Evolutionary conservation across 2,113 vertebrate genomes (phyloP).

Genomic region (Strix aluco): DNA sequence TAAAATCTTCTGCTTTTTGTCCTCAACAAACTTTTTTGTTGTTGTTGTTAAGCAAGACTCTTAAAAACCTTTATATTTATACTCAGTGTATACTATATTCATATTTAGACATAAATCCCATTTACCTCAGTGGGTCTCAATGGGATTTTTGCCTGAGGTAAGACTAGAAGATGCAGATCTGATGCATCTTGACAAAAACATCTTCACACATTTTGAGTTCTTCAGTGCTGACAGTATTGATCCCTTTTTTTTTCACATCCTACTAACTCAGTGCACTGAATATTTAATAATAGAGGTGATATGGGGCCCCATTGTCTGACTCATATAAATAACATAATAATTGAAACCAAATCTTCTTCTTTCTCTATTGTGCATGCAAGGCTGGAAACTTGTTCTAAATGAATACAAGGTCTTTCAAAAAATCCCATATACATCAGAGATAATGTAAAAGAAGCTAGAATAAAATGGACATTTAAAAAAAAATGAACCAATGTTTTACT

Average conservation of each 20-base stretch:
- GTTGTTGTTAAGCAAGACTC: neutral
- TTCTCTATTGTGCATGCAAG: neutral
- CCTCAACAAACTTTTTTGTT: neutral
- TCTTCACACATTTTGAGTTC: neutral
- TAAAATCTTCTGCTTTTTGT: neutral
- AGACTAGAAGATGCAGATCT: neutral
- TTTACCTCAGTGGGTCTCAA: neutral
- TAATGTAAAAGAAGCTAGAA: neutral
- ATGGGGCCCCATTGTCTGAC: neutral
- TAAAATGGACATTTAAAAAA: neutral
- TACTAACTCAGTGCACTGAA: neutral
- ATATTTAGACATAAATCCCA: neutral
- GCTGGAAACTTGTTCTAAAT: neutral
- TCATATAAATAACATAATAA: neutral
- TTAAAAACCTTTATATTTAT: neutral
- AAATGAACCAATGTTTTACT: neutral
- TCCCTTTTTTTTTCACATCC: neutral
- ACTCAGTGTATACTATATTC: neutral
- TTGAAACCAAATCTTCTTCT: neutral
- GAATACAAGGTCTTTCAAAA: neutral
- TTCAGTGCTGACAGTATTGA: neutral
- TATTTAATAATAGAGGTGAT: neutral
- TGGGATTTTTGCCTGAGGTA: neutral
- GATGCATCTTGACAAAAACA: constrained; percentile 11
- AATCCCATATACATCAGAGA: neutral